Base-by-base conservation (phyloP, 1,140 invertebrate genomes). In the Drosophila lini region DNA sequence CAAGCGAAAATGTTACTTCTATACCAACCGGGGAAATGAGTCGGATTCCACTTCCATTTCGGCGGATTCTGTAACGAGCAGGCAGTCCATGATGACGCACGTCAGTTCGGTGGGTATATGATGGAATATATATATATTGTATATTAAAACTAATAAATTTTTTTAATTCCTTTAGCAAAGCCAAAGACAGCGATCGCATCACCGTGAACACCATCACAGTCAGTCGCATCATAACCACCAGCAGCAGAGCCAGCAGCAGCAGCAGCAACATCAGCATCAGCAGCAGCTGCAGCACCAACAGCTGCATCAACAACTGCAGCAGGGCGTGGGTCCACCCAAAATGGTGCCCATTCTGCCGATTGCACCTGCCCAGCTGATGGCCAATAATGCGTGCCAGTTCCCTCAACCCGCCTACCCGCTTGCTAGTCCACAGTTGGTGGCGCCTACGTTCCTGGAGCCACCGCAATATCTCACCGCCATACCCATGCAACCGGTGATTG, bases 41-140 rank as follows among this genome's bases (percentile, higher is more conserved):
- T 95, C 95, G 2, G 95, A 95, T 55, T 92, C 91, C 7, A 94
- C 94, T n/a, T 96, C 95, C 0, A 92, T 96, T 64, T 96, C 95
- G 0, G 94, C 94, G 2, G 95, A 95, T 9, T 96, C 96, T 1
- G 94, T 94, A 2, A 94, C 93, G 9, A 96, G 95, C 3, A 92
- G 94, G 41, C 94, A 95, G 28, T 95, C 94, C 2, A 84, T 93
- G 34, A 78, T 93, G 76, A 93, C 93, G 10, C 93, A 93, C 16
- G 92, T 93, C 32, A 94, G 93, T 47, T 92, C 93, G 76, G 93
- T 94, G 81, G 90, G 88, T 74, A 22, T 3, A 15, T n/a, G 11
- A 15, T 22, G 42, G 13, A 6, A 22, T 0, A 3, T 3, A 22
- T 3, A 22, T 3, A 19, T 22, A 22, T 6, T 22, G 22, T 19